phyloP scores from a whole-genome alignment of 1,140 invertebrate genomes.

The Pogonomyrmex barbatus region DNA sequence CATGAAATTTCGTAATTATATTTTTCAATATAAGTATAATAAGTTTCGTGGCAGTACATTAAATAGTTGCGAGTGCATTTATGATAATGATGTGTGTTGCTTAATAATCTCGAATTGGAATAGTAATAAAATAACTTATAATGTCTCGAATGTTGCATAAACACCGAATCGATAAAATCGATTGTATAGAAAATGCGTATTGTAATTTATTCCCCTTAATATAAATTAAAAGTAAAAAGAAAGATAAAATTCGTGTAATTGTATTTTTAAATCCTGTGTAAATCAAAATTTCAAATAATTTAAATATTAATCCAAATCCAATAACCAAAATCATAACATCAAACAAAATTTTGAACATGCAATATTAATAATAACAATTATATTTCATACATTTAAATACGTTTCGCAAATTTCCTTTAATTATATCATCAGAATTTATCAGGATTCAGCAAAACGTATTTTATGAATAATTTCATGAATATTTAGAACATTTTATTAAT shows the following conservation, averaged over 20 bases:
- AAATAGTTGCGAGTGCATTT: conserved; percentile 45
- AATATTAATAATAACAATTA: conserved; percentile 12
- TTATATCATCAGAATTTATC: conserved; percentile 19
- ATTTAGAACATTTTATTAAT: conserved; percentile 25
- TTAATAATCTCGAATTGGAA: conserved; percentile 45
- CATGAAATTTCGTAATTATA: conserved; percentile 51
- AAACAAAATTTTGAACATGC: neutral
- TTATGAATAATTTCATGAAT: conserved; percentile 11
- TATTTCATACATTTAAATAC: conserved; percentile 9
- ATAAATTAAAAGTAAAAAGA: neutral
- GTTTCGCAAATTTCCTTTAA: neutral
- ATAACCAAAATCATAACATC: conserved; percentile 4
- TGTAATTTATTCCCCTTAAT: conserved; percentile 15
- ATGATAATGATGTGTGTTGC: conserved; percentile 12
- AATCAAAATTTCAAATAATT: conserved; percentile 22
- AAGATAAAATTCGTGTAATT: conserved; percentile 3
- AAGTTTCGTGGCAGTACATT: conserved; percentile 54
- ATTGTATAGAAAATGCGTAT: neutral
- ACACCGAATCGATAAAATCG: neutral
- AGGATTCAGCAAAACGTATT: neutral
- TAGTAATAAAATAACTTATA: conserved; percentile 34
- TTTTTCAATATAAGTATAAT: conserved; percentile 48
- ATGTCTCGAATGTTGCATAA: neutral
- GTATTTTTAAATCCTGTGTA: neutral
- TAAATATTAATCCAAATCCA: neutral